Conservation (phyloP, 2,113 vertebrate species). For the Conger conger region DNA sequence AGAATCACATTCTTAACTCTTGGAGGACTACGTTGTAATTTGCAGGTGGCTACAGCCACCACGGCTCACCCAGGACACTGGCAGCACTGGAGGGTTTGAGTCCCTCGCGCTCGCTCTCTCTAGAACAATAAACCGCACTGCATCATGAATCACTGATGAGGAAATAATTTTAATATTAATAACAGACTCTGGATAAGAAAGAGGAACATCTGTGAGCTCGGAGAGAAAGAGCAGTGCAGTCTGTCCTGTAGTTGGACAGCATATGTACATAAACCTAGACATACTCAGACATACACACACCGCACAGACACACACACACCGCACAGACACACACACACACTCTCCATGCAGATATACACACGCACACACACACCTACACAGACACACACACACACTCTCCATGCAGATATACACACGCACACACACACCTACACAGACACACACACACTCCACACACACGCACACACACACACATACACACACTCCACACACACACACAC, state of each 20-base stretch:
- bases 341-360: conserved; percentile 16
- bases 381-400: conserved; percentile 33
- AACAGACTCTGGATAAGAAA: conserved; percentile 13
- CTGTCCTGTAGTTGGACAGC: background rate
- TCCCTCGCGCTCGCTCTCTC: conserved; percentile 30
- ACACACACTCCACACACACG: no score
- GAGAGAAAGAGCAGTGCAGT: background rate
- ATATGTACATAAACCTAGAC: conserved; percentile 18
- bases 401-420: conserved; percentile 29
- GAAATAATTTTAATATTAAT: conserved; percentile 38
- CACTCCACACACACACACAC: conserved; percentile 38
- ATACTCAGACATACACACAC: background rate
- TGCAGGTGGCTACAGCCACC: conserved; percentile 69
- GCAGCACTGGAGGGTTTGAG: background rate
- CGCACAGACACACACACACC: background rate
- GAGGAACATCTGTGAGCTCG: conserved; percentile 10
- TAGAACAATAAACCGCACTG: conserved; percentile 34
- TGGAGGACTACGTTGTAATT: conserved; percentile 68
- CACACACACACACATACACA: conserved; percentile 16
- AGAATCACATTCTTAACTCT: conserved; percentile 67
- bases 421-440: no score
- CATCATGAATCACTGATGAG: conserved; percentile 31
- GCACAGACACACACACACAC: conserved; percentile 7
- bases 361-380: background rate
- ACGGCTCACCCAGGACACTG: conserved; percentile 42